phyloP scores from a whole-genome alignment of 2,113 vertebrate species.

The Hystrix cristata region DNA sequence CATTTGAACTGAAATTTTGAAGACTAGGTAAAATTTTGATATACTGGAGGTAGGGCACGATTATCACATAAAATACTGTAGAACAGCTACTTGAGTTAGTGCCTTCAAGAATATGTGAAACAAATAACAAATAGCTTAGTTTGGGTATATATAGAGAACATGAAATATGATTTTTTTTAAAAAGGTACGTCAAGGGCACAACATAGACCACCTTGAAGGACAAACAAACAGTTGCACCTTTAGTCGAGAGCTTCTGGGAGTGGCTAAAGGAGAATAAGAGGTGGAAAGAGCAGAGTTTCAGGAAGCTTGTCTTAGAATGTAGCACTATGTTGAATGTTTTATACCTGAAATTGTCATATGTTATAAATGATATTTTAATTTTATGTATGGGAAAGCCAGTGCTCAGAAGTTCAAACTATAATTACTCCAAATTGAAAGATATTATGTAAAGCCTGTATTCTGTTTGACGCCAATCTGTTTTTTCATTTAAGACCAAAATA shows the following conservation, averaged over 20 bases:
- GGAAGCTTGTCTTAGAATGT: background rate
- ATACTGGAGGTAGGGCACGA: background rate
- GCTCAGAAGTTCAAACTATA: background rate
- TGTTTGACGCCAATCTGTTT: background rate
- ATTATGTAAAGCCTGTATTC: background rate
- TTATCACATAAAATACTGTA: background rate
- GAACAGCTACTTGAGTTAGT: background rate
- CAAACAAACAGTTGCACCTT: background rate
- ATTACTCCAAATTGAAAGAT: background rate
- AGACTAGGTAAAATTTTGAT: background rate
- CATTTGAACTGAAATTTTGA: conserved; percentile 51
- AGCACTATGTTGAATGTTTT: background rate
- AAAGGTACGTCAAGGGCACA: background rate
- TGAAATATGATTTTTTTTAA: background rate
- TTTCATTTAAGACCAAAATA: background rate
- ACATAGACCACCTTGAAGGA: background rate
- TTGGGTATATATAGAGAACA: background rate
- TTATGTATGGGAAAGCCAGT: background rate
- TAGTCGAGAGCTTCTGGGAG: background rate
- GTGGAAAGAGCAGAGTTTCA: background rate
- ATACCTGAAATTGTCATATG: background rate
- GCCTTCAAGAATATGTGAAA: background rate
- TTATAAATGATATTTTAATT: background rate
- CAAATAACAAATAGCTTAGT: background rate
- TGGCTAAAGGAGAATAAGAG: background rate